phyloP scores from a whole-genome alignment of 2,113 vertebrate species.

The Emydura subglobosa region DNA sequence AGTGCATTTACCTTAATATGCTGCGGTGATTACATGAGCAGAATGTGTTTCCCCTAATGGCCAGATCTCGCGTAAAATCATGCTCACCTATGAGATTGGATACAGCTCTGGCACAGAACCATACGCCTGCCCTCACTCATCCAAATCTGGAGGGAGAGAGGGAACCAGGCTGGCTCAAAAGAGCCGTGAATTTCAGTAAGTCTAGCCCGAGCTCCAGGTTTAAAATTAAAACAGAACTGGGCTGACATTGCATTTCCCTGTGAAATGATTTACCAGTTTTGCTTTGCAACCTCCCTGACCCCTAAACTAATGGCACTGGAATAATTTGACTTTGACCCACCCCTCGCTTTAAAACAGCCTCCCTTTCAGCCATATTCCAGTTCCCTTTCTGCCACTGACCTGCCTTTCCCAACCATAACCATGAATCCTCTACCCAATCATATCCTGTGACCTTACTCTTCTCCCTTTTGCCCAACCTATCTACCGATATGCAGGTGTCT shows the following conservation, averaged over 20 bases:
- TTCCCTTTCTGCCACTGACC: background rate
- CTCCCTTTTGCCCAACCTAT: background rate
- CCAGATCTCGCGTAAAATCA: background rate
- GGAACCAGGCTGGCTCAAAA: background rate
- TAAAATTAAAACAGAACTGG: background rate
- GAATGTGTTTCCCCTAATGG: background rate
- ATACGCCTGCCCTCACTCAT: background rate
- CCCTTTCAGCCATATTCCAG: background rate
- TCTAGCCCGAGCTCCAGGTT: background rate
- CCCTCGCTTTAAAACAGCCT: background rate
- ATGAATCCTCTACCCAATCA: background rate
- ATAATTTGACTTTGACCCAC: background rate
- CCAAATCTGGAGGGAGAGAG: background rate
- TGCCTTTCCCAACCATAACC: background rate
- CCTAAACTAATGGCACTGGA: background rate
- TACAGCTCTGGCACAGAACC: background rate
- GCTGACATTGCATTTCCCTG: background rate
- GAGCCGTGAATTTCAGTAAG: background rate
- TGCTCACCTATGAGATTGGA: background rate
- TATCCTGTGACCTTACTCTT: background rate
- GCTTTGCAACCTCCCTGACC: background rate
- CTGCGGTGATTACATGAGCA: background rate
- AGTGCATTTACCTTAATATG: background rate
- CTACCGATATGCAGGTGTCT: background rate
- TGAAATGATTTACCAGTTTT: background rate